Percentiles rank a stretch among this genome's conserved stretches.
Evolutionary conservation across 2,888 invertebrate genomes (phyloP).

Genomic region (Lasioglossum zephyrum): DNA sequence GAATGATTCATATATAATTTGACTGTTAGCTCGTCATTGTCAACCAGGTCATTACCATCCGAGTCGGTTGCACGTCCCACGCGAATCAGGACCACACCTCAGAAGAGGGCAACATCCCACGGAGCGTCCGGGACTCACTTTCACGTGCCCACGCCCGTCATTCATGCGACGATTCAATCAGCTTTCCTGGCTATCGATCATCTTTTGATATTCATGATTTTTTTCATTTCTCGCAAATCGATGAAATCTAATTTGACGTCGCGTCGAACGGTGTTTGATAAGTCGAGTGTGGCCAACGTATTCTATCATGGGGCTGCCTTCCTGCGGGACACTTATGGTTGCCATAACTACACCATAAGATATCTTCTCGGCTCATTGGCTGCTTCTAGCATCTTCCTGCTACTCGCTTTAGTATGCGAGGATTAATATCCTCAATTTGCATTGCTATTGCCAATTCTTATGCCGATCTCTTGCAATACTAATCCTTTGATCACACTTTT

Average conservation of each 20-base stretch:
- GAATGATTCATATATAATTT: slow-evolving; percentile 59
- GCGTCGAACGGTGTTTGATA: slow-evolving; percentile 40
- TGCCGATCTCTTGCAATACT: too few species aligned
- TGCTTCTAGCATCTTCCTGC: neutral
- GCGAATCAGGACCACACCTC: slow-evolving; percentile 69
- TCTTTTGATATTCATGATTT: slow-evolving; percentile 50
- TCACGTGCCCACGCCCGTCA: slow-evolving; percentile 71
- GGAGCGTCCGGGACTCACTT: slow-evolving; percentile 62
- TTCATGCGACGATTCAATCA: slow-evolving; percentile 71
- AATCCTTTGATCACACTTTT: too few species aligned
- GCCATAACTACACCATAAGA: neutral
- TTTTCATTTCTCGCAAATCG: slow-evolving; percentile 29
- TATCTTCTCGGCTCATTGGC: neutral
- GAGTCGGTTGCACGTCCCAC: slow-evolving; percentile 63
- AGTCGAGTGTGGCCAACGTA: slow-evolving; percentile 15
- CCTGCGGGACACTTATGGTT: neutral
- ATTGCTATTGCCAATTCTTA: too few species aligned
- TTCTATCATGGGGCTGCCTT: neutral
- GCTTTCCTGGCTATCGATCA: slow-evolving; percentile 61
- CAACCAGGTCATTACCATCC: slow-evolving; percentile 67
- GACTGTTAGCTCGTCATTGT: slow-evolving; percentile 63
- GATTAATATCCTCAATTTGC: too few species aligned
- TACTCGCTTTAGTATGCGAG: too few species aligned
- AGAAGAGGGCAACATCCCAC: slow-evolving; percentile 68
- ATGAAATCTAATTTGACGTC: slow-evolving; percentile 53